phyloP scores from a whole-genome alignment of 2,888 invertebrate species.

The Polymixis lichenea region DNA sequence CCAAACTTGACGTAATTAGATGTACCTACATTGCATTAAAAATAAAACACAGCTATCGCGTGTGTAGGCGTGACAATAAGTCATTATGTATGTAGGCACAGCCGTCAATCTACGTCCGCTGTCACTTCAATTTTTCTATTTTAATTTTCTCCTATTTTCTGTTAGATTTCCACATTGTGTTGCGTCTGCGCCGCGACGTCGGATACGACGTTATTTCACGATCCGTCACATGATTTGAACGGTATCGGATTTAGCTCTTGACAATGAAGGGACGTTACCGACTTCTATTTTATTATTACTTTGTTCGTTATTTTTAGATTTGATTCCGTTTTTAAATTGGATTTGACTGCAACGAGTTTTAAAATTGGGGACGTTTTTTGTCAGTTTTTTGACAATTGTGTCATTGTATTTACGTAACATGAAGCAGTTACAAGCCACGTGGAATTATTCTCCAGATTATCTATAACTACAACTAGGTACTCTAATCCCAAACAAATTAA shows the following conservation, averaged over 20 bases:
- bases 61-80: constrained; percentile 72
- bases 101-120: constrained; percentile 66
- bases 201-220: constrained; percentile 78
- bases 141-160: constrained; percentile 69
- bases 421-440: background rate
- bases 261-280: constrained; percentile 66
- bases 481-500: constrained; percentile 34
- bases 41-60: constrained; percentile 57
- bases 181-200: constrained; percentile 66
- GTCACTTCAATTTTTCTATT: constrained; percentile 67
- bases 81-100: constrained; percentile 72
- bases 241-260: constrained; percentile 81
- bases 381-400: constrained; percentile 7
- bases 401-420: constrained; percentile 19
- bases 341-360: constrained; percentile 43
- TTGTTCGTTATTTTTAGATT: constrained; percentile 56
- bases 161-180: constrained; percentile 64
- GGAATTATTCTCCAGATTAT: background rate
- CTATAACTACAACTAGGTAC: constrained; percentile 15
- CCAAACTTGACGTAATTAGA: constrained; percentile 47
- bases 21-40: constrained; percentile 55
- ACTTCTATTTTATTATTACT: constrained; percentile 59
- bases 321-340: constrained; percentile 52
- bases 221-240: constrained; percentile 85
- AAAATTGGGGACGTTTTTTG: constrained; percentile 29